Evolutionary conservation across 2,888 invertebrate species (phyloP).

Genomic region (Cephus nigrinus): DNA sequence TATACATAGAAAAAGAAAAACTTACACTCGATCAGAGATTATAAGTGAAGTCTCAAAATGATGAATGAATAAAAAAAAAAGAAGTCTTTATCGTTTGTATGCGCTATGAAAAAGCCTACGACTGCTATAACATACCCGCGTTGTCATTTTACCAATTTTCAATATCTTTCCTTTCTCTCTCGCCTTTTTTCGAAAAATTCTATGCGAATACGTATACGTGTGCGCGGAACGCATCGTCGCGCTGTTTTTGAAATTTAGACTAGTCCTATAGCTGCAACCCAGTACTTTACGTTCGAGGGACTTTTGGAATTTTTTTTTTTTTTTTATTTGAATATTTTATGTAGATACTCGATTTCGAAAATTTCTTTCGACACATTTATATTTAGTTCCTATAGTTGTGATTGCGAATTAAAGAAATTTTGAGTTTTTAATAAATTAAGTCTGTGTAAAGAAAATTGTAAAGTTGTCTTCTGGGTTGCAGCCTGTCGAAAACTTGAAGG

Average conservation of each 20-base stretch:
- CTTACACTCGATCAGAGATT: slow-evolving; percentile 10
- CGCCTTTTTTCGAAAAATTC: not conserved
- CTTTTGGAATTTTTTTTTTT: not conserved
- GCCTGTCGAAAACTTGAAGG: not conserved
- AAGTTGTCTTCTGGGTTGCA: not conserved
- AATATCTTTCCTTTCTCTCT: not conserved
- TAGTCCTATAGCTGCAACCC: not conserved
- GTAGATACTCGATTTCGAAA: not conserved
- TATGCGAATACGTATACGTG: not conserved
- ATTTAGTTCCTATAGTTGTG: not conserved
- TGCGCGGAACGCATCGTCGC: not conserved
- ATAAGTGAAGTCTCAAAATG: not conserved
- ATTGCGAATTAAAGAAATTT: not conserved
- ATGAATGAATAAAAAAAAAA: slow-evolving; percentile 6
- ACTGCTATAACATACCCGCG: not conserved
- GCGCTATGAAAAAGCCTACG: slow-evolving; percentile 2
- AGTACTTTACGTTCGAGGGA: not conserved
- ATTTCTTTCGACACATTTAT: not conserved
- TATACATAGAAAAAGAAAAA: not conserved
- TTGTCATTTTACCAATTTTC: not conserved
- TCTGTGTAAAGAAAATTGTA: not conserved
- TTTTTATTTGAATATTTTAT: not conserved
- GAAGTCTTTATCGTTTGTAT: slow-evolving; percentile 32
- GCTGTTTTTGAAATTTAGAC: not conserved
- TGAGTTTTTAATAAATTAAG: not conserved